Evolutionary conservation across 2,113 vertebrate species (phyloP).

Genomic region (Australoheros scitulus): DNA sequence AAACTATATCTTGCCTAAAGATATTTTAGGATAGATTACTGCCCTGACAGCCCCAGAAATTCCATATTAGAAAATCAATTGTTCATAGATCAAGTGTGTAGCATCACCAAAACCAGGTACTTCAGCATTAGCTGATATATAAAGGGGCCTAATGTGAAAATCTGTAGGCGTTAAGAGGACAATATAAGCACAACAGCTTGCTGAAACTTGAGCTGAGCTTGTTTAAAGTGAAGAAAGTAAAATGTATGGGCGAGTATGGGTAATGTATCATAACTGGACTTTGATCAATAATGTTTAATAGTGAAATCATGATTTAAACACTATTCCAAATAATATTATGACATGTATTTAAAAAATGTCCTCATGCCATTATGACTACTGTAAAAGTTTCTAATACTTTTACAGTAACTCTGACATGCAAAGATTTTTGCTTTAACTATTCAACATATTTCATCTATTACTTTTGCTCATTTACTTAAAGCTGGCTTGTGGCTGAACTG

Average conservation of each 20-base stretch:
- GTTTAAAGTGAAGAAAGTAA: not conserved
- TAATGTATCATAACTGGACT: not conserved
- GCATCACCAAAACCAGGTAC: not conserved
- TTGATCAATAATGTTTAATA: too few species aligned
- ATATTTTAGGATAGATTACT: not conserved
- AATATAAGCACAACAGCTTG: too few species aligned
- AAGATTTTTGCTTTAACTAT: too few species aligned
- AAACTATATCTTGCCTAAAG: not conserved
- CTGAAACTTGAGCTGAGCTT: not conserved
- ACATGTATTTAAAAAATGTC: too few species aligned
- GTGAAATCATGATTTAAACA: too few species aligned
- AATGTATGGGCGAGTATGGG: not conserved
- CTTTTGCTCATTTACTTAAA: too few species aligned
- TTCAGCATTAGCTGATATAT: not conserved
- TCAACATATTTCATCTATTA: too few species aligned
- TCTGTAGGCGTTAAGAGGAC: not conserved
- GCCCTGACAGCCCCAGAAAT: not conserved
- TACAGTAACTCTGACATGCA: too few species aligned
- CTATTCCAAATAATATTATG: too few species aligned
- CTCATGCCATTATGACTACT: too few species aligned
- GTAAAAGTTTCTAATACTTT: too few species aligned
- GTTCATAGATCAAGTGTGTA: not conserved
- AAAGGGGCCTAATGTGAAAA: not conserved
- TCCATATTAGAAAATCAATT: not conserved
- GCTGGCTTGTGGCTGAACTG: not conserved